phyloP scores from a whole-genome alignment of 2,113 vertebrate genomes.

The Upupa epops region DNA sequence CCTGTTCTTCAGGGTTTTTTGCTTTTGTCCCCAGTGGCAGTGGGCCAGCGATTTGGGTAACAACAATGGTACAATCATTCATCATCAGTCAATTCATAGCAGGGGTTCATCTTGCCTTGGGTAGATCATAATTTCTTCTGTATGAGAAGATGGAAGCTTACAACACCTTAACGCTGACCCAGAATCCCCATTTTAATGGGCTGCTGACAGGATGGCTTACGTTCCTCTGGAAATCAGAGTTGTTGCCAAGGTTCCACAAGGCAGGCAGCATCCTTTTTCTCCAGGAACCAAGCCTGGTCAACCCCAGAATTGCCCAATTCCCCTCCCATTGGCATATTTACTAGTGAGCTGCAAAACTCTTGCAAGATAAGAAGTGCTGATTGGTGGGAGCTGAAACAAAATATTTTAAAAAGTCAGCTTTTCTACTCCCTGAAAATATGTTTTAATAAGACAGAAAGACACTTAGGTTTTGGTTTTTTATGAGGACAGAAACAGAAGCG shows the following conservation, averaged over 20 bases:
- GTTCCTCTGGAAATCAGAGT: background rate
- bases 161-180: background rate
- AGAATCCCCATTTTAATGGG: background rate
- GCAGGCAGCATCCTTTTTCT: background rate
- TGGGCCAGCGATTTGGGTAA: background rate
- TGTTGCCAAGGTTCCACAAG: background rate
- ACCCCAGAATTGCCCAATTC: background rate
- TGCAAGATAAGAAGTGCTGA: background rate
- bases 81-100: background rate
- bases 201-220: background rate
- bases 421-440: background rate
- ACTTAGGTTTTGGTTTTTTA: background rate
- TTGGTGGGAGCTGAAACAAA: background rate
- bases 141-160: background rate
- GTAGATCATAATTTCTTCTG: background rate
- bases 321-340: background rate
- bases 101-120: fast-evolving
- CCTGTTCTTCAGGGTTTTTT: background rate
- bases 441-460: background rate
- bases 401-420: background rate
- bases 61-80: background rate
- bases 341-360: background rate
- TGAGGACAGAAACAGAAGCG: background rate
- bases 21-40: background rate
- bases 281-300: background rate